These are phyloP conservation scores for Cyphomyrus plagiostoma DNA, from an alignment of 2,113 vertebrate species.

Conservation along the genomic window DNA sequence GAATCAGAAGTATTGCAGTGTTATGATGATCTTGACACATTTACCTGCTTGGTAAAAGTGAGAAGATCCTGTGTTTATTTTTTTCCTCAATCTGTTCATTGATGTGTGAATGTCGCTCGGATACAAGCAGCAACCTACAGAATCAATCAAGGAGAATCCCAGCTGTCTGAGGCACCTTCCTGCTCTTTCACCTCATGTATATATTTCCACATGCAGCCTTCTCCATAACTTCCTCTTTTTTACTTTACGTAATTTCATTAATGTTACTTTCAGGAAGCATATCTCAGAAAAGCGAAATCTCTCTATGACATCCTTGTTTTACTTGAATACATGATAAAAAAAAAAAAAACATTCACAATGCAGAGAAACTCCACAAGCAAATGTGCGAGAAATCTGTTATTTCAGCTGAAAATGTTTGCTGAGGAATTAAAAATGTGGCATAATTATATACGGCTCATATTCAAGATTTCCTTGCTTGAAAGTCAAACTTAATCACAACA, in stretches of 20 bases:
- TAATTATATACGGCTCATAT: conserved; percentile 47
- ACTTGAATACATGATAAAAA: conserved; percentile 29
- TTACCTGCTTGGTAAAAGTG: background rate
- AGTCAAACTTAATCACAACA: conserved; percentile 62
- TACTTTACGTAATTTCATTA: background rate
- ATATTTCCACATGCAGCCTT: background rate
- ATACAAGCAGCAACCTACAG: background rate
- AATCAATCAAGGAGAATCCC: background rate
- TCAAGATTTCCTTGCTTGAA: conserved; percentile 48
- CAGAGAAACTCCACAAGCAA: conserved; percentile 28
- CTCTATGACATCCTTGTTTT: conserved; percentile 31
- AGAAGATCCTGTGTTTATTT: background rate
- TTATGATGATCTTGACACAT: background rate
- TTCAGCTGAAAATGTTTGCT: conserved; percentile 63
- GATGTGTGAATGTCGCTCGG: background rate
- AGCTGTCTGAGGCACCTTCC: background rate
- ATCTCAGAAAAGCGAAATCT: conserved; percentile 14
- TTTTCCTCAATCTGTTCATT: background rate
- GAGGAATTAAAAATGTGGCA: conserved; percentile 54
- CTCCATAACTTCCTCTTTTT: background rate
- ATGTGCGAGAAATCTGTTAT: conserved; percentile 52
- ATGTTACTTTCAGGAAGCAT: conserved; percentile 23
- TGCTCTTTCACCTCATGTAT: background rate
- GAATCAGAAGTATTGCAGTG: background rate
- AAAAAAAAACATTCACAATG: conserved; percentile 32